Base-by-base conservation (phyloP, 1,140 invertebrate species). In the Mylabris phalerata region DNA sequence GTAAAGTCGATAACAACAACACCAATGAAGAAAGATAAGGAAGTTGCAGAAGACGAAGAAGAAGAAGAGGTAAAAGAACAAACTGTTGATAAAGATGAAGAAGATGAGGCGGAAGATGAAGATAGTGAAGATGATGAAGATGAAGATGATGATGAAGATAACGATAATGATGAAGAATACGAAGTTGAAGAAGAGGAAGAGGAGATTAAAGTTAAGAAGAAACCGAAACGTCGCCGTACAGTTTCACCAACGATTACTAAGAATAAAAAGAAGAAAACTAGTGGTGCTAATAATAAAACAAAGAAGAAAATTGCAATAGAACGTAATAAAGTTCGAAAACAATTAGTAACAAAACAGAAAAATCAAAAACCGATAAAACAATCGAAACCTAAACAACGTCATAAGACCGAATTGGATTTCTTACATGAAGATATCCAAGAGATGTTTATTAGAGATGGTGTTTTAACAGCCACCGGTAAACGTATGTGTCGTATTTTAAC, bases 341-440 rank as follows among this genome's bases (percentile, higher is more conserved):
- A 56, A n/a, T 25, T 32, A 55, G 24, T 13, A 19, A 46, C 13
- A 13, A 40, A 43, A 51, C 9, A 10, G 19, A 19, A 59, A 67
- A 48, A 71, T 66, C 48, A 70, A 70, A 56, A 70, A 56, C 45
- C 51, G 63, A 24, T 61, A 61, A 59, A 50, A 64, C 13, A 52
- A 44, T 26, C 26, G 11, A 46, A 26, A 4, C 49, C 42, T 7
- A 65, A 67, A 46, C 45, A 47, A 9, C 32, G 32, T 49, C 62
- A 60, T 10, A 75, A 62, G 58, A 65, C 67, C 24, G 84, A 84
- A 62, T 65, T 87, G 41, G 77, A 82, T 61, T 76, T 78, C 65
- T 72, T 86, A 6, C 84, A 86, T 44, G 81, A 84, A 59, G 84
- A 86, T 64, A 80, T 86, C 41, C 76, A 80, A 58, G 82, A 85